These are phyloP conservation scores for Acrossocheilus fasciatus DNA, from an alignment of 2,797 vertebrate species.

Conservation along the genomic window DNA sequence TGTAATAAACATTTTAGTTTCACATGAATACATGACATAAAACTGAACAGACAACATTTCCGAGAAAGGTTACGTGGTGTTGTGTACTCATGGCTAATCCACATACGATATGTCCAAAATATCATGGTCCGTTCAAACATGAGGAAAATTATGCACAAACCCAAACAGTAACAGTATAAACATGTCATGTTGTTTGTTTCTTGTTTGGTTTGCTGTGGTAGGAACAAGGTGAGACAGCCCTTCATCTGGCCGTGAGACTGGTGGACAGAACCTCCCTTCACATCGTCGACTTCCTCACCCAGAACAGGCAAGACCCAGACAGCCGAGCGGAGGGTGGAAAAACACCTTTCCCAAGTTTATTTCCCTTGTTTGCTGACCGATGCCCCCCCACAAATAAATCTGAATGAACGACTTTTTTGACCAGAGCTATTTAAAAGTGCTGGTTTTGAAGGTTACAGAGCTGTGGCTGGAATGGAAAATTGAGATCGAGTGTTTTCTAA, in stretches of 20 bases:
- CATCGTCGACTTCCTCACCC: conserved; percentile 96
- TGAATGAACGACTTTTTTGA: not conserved
- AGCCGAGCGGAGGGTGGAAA: conserved; percentile 23
- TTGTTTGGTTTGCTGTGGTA: conserved; percentile 64
- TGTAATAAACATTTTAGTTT: not conserved
- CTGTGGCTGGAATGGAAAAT: not conserved
- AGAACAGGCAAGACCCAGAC: conserved; percentile 87
- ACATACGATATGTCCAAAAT: not conserved
- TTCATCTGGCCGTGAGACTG: conserved; percentile 94
- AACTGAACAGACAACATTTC: not conserved
- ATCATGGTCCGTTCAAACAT: not conserved
- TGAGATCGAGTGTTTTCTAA: not conserved
- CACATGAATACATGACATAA: not conserved
- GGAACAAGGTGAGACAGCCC: conserved; percentile 96
- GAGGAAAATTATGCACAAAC: not conserved
- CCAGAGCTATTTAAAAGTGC: conserved; percentile 11
- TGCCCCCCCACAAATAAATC: not conserved
- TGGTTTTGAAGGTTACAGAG: not conserved
- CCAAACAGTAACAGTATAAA: not conserved
- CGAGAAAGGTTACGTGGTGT: not conserved
- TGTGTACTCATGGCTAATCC: not conserved
- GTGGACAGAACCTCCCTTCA: conserved; percentile 97
- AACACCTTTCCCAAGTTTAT: conserved; percentile 1
- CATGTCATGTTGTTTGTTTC: not conserved
- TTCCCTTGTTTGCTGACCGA: conserved; percentile 1